Evolutionary conservation across 2,113 vertebrate species (phyloP).

Genomic region (Equus przewalskii): DNA sequence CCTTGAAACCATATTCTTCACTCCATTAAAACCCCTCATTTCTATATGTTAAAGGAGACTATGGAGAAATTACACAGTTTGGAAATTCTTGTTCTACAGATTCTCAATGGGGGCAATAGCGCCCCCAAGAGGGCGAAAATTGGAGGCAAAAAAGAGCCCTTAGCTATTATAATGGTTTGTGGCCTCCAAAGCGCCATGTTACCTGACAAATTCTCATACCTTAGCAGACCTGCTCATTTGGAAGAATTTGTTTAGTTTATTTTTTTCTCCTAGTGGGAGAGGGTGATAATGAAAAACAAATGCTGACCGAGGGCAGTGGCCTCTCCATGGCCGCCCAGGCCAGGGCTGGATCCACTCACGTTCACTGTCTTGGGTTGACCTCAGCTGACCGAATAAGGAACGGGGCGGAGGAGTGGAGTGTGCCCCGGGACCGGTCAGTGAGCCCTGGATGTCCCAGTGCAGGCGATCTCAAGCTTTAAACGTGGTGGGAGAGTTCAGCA

Average conservation of each 20-base stretch:
- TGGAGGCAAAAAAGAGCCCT: neutral
- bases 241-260: neutral
- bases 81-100: neutral
- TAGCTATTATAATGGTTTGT: neutral
- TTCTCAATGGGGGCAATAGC: neutral
- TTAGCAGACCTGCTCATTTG: neutral
- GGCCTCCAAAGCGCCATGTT: neutral
- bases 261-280: neutral
- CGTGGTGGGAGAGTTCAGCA: too few relatives aligned
- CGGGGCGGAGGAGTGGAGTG: accelerated
- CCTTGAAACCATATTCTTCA: neutral
- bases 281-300: neutral
- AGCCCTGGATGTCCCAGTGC: accelerated
- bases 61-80: neutral
- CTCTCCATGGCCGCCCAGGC: neutral
- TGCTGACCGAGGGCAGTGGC: neutral
- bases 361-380: accelerated
- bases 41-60: neutral
- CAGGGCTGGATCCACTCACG: neutral
- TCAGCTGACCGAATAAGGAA: neutral
- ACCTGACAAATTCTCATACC: neutral
- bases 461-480: neutral
- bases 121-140: neutral
- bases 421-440: neutral
- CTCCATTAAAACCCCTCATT: neutral